A percentile compares a stretch with the other conserved stretches of the same genome.
phyloP scores from a whole-genome alignment of 2,888 invertebrate genomes.

The Nineta flava region DNA sequence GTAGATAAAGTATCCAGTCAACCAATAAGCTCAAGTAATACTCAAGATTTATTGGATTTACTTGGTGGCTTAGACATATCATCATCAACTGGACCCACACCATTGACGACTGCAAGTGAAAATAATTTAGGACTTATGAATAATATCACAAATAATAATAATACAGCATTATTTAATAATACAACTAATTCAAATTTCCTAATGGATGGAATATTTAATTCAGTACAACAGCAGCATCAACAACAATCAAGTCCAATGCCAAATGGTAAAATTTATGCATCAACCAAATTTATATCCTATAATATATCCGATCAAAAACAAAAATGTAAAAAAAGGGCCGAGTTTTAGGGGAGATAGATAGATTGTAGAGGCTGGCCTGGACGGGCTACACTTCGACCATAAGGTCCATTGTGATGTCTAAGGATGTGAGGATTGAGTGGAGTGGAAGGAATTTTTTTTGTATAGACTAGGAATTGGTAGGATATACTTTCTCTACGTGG shows the following conservation, averaged over 20 bases:
- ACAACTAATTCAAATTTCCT: slow-evolving; percentile 34
- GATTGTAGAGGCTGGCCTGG: no score
- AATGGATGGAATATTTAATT: slow-evolving; percentile 41
- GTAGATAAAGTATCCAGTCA: slow-evolving; percentile 25
- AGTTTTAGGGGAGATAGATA: no score
- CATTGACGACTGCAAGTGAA: slow-evolving; percentile 14
- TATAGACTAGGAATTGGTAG: no score
- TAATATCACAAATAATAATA: slow-evolving; percentile 24
- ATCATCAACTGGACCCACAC: slow-evolving; percentile 22
- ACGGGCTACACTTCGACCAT: no score
- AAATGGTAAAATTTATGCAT: slow-evolving; percentile 19
- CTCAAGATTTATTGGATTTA: slow-evolving; percentile 75
- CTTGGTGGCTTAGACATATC: slow-evolving; percentile 58
- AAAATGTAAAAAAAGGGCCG: no score
- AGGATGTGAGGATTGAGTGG: no score
- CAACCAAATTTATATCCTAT: no score
- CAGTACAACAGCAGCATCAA: background rate
- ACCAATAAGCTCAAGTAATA: slow-evolving; percentile 29
- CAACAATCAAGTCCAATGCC: slow-evolving; percentile 16
- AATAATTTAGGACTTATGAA: slow-evolving; percentile 21
- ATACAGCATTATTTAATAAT: slow-evolving; percentile 19
- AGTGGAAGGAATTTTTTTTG: no score
- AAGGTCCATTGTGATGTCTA: no score
- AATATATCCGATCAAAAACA: no score
- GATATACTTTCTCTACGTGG: no score